Base-by-base conservation (phyloP, 2,888 invertebrate genomes). In the Imbricaverruca yamaguchii region DNA sequence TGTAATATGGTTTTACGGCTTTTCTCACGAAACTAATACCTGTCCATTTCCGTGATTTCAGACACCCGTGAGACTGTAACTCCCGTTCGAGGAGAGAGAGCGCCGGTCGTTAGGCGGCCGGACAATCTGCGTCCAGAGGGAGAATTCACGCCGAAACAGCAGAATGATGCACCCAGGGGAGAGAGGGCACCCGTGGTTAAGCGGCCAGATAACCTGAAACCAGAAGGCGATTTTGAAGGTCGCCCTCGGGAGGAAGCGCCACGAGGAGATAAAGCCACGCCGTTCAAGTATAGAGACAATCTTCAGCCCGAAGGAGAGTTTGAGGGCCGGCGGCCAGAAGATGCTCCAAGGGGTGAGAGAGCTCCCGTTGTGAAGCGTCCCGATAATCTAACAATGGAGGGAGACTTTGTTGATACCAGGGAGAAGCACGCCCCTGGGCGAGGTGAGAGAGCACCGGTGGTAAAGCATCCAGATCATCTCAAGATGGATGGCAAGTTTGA, bases 121-220 rank as follows among this genome's bases (percentile, higher is more conserved):
- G 57, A 83, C 82, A 39, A 89, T 91, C 81, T 80, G 11, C 59
- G 59, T 13, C 59, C 59, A 13, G 59, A 59, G 59, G 82, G 88
- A 89, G 6, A 89, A 89, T 85, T 89, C 88, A 11, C 88, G 88
- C 10, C 11, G 12, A 59, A 15, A 15, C 89, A 80, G 15, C 82
- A 23, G 53, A 15, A 59, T 11, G 59, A 59, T 59, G 59, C 59
- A 13, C 59, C 59, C 12, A 59, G 15, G 61, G 84, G 83, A 23
- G 84, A 84, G 80, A 80, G 84, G 78, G 83, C 83, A 21, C 81
- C 83, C 10, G 82, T 84, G 25, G 83, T 83, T 57, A 83, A 81
- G 63, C 82, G 84, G 23, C 81, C 82, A 55, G 84, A 84, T 63
- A 84, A 84, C 80, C 78, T 84, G n/a, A 67, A 67, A 78, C 82